Evolutionary conservation across 2,888 invertebrate species (phyloP).

Genomic region (Mactromeris polynyma): DNA sequence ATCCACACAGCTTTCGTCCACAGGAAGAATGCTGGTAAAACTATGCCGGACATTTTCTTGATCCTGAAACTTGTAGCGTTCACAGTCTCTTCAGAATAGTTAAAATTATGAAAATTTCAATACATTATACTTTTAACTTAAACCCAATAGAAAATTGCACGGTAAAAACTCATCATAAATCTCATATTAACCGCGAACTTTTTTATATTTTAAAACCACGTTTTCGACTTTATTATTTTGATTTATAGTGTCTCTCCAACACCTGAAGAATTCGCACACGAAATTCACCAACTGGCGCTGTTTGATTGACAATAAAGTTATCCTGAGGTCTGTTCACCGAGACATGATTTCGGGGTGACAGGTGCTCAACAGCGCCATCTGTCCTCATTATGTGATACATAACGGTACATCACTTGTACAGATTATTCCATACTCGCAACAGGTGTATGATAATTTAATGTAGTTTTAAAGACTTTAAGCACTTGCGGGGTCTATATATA

Average conservation of each 20-base stretch:
- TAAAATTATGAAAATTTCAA: too few species aligned
- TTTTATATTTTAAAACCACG: neutral
- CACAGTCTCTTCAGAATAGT: too few species aligned
- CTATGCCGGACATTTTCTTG: too few species aligned
- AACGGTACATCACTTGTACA: constrained; percentile 47
- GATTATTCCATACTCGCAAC: neutral
- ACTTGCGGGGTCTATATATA: neutral
- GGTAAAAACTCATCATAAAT: too few species aligned
- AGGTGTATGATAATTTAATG: constrained; percentile 9
- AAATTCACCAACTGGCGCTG: constrained; percentile 13
- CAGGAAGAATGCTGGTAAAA: too few species aligned
- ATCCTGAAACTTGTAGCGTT: too few species aligned
- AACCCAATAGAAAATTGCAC: too few species aligned
- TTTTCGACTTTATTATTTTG: neutral
- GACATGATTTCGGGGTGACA: constrained; percentile 34
- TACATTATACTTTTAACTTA: too few species aligned
- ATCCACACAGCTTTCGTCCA: too few species aligned
- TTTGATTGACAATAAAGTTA: constrained; percentile 22
- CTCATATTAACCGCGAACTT: neutral
- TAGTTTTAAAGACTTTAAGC: neutral
- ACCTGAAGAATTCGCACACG: constrained; percentile 18
- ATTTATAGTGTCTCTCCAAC: neutral
- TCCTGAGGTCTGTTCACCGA: constrained; percentile 1
- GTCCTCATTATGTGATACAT: constrained; percentile 36
- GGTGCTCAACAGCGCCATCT: constrained; percentile 46